Evolutionary conservation across 2,113 vertebrate species (phyloP), one percentile per base, ranked within the genome.

Genomic region (Dendrocopos noguchii): DNA sequence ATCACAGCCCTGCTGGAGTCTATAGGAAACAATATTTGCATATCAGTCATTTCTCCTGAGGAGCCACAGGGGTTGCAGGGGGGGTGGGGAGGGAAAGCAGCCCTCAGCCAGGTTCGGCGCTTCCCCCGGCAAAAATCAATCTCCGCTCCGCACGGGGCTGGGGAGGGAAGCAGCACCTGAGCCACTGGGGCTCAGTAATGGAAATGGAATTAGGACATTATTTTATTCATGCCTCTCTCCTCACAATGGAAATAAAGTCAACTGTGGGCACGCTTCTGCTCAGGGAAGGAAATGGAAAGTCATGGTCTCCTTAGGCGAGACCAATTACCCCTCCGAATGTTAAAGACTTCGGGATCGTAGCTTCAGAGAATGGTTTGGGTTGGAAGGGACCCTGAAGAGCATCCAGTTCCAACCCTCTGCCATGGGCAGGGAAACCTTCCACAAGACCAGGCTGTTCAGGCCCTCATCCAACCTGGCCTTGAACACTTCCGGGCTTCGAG

Each of bases 131-230:
- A 53, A 21, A 80, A 71, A 80, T 12, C 63, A 12, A 9, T 10
- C 66, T 20, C 53, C 0, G 10, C 86, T 39, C 8, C 90, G 42
- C 17, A 0, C 42, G 13, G 72, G 5, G 33, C 2, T n/a, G 77
- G 5, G 3, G 13, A 25, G 44, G 0, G 33, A 59, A 77, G 36
- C 27, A 2, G n/a, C 64, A 47, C 64, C 78, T 22, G 63, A 0
- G 2, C 42, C 16, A 0, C 6, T 7, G 7, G 52, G 78, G 31
- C 17, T 31, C 33, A 5, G 1, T 13, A 16, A 8, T 4, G 28
- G 15, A 36, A 50, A 10, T 1, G 19, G 33, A 73, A 59, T 14
- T n/a, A 28, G 21, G 42, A 27, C 39, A 56, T 31, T 47, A 33
- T 67, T 50, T 50, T 50, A 24, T 24, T 50, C 47, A 10, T 47